Conservation (phyloP, 2,113 vertebrate genomes). For the Echinops telfairi region DNA sequence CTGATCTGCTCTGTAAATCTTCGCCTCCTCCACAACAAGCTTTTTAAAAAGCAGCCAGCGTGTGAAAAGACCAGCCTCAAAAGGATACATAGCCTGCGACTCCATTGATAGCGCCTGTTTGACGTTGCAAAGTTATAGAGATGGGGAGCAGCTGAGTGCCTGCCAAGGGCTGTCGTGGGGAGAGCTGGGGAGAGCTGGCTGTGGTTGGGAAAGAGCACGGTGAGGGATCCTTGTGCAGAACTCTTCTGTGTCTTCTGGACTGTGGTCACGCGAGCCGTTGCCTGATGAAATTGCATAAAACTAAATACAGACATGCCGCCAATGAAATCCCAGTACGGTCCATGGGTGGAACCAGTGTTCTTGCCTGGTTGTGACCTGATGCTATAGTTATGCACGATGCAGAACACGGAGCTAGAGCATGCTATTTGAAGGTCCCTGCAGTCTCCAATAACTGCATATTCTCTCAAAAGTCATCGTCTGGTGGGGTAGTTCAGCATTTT, state of each 20-base stretch:
- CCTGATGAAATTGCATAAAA: not conserved
- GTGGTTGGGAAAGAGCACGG: not conserved
- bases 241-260: not conserved
- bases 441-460: not conserved
- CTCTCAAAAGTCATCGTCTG: constrained; percentile 14
- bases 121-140: constrained; percentile 33
- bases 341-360: not conserved
- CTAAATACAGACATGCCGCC: not conserved
- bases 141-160: not conserved
- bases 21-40: not conserved
- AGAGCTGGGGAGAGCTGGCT: too few relatives aligned
- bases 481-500: too few relatives aligned
- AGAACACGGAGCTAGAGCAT: not conserved
- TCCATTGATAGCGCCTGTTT: not conserved
- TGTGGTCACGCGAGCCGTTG: not conserved
- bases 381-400: not conserved
- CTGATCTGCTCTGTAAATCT: too few relatives aligned
- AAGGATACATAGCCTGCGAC: not conserved
- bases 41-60: not conserved
- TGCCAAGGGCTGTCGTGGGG: not conserved
- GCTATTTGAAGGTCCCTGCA: not conserved
- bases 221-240: not conserved
- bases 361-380: not conserved
- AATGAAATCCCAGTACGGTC: not conserved
- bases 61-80: constrained; percentile 23